A percentile compares a stretch with the other conserved stretches of the same genome.
Conservation (phyloP, 2,113 vertebrate genomes). For the Lonchura striata region DNA sequence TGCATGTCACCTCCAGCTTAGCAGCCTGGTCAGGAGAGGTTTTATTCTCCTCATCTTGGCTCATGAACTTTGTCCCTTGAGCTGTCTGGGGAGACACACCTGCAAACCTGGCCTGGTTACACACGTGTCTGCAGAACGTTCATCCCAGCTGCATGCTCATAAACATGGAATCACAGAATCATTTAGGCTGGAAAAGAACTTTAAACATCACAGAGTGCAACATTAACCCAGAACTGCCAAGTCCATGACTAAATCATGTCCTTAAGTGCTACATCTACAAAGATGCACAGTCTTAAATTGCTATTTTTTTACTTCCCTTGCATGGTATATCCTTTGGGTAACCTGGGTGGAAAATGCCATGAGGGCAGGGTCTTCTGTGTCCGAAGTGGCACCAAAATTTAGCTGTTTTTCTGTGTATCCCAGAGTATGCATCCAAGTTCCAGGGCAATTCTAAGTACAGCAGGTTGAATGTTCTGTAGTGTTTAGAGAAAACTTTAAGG, state of each 20-base stretch:
- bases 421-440: background rate
- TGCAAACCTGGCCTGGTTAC: background rate
- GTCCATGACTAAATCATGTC: background rate
- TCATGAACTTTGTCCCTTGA: background rate
- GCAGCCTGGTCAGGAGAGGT: background rate
- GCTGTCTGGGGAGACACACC: background rate
- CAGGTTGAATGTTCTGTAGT: accelerated
- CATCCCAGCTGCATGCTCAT: background rate
- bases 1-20: background rate
- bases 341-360: background rate
- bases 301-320: background rate
- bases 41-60: background rate
- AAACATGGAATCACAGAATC: background rate
- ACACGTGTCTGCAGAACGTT: background rate
- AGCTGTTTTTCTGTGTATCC: background rate
- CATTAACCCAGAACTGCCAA: background rate
- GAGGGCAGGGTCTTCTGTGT: accelerated
- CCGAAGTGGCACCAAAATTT: background rate
- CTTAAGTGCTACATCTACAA: background rate
- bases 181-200: background rate
- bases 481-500: background rate
- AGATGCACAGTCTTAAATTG: background rate
- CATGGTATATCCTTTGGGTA: background rate
- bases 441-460: background rate
- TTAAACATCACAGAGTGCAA: background rate